Evolutionary conservation across 2,888 invertebrate species (phyloP), one percentile per base, ranked within the genome.

Genomic region (Leptinotarsa rubiginosa): DNA sequence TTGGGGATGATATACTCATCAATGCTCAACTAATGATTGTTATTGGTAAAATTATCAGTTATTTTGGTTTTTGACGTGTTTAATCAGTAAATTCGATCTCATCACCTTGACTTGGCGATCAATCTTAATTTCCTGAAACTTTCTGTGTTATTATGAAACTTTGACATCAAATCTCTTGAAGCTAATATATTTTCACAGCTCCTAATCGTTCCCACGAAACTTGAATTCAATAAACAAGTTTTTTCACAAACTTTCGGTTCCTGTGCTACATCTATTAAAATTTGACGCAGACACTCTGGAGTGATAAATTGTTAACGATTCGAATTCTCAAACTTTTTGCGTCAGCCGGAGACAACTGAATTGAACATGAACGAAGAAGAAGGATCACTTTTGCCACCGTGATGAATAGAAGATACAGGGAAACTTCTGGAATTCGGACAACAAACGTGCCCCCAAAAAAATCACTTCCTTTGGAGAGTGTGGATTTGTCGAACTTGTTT

Each of bases 251-350:
- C 52, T 68, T 68, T 54, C 25, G 56, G 18, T 47, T 69, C 56
- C 25, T 20, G 52, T 56, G 31, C 56, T 41, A 69, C 69, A 69
- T 69, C 69, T 69, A 69, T 69, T 69, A 69, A 69, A 69, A 69
- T 69, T 69, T 69, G 69, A 69, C 69, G 69, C 69, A 41, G 56
- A 69, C 69, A 56, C 47, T 69, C 54, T 47, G 54, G 56, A 18
- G 73, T 73, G 73, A 73, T 73, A 69, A 73, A 73, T 73, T 73
- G 73, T 73, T 73, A 73, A 73, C 64, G 69, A 47, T 41, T 47
- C 41, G 69, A 69, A 56, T 64, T 73, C 65, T 69, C 59, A 49
- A 69, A 67, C 49, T 73, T 73, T 69, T 62, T 69, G 25, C 31
- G 56, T 65, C 56, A 62, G 54, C 59, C 62, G 50, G 56, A 69